Evolutionary conservation across 2,888 invertebrate genomes (phyloP).

Genomic region (Scaptomyza polygonia): DNA sequence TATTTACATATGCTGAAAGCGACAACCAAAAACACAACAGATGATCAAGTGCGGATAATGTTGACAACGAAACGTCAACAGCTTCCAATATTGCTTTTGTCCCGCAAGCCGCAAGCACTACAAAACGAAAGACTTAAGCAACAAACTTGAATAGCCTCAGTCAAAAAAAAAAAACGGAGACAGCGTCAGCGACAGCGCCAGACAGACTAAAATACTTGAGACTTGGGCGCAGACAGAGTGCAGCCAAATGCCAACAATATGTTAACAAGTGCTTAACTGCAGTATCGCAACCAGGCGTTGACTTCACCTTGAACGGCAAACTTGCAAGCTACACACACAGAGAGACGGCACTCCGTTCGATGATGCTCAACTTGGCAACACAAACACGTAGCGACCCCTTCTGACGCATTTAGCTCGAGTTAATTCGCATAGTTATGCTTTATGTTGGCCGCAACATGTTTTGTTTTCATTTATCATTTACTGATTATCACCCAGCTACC

Average conservation of each 20-base stretch:
- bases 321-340: neutral
- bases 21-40: neutral
- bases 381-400: constrained; percentile 7
- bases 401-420: constrained; percentile 67
- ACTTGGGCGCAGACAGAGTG: constrained; percentile 25
- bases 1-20: constrained; percentile 47
- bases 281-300: constrained; percentile 61
- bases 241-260: constrained; percentile 76
- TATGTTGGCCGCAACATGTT: constrained; percentile 58
- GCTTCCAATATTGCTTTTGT: constrained; percentile 53
- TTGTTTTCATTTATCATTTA: constrained; percentile 77
- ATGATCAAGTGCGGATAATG: constrained; percentile 51
- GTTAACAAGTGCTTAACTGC: constrained; percentile 81
- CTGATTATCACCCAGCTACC: constrained; percentile 73
- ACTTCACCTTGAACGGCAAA: constrained; percentile 64
- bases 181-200: constrained; percentile 46
- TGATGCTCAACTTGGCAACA: constrained; percentile 1
- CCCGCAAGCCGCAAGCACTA: constrained; percentile 4
- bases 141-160: constrained; percentile 41
- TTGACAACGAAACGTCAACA: constrained; percentile 79
- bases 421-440: constrained; percentile 66
- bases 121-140: constrained; percentile 66
- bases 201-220: constrained; percentile 33
- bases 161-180: constrained; percentile 25
- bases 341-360: neutral